Conservation (phyloP, 2,113 vertebrate genomes). For the Turdus rufiventris region DNA sequence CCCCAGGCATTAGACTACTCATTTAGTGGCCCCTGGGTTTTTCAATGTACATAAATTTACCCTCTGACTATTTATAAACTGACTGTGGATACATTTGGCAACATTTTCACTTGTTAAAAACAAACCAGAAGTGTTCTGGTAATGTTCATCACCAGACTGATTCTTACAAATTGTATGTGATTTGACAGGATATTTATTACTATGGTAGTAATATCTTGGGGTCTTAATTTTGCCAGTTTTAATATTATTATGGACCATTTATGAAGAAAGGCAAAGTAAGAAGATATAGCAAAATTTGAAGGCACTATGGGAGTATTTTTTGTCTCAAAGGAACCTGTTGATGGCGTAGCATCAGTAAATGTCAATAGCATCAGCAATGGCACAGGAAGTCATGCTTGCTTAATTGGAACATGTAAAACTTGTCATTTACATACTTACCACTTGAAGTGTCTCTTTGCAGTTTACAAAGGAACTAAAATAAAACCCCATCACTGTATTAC, state of each 20-base stretch:
- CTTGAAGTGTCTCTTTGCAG: not conserved
- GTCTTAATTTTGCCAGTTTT: not conserved
- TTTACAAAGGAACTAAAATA: not conserved
- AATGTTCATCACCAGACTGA: not conserved
- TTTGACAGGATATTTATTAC: not conserved
- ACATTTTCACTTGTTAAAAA: not conserved
- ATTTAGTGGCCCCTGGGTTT: not conserved
- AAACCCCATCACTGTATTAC: not conserved
- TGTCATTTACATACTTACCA: not conserved
- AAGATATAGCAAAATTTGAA: not conserved
- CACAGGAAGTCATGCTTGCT: not conserved
- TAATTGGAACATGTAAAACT: not conserved
- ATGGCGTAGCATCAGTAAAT: not conserved
- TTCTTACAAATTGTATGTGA: not conserved
- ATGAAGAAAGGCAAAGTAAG: not conserved
- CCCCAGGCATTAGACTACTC: not conserved
- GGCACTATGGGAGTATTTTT: not conserved
- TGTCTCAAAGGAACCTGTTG: not conserved
- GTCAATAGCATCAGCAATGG: not conserved
- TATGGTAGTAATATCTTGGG: not conserved
- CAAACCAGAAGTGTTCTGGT: not conserved
- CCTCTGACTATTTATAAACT: not conserved
- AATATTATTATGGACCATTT: not conserved
- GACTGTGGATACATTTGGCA: not conserved
- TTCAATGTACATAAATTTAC: not conserved